Percentiles rank a stretch among this genome's conserved stretches.
Evolutionary conservation across 2,797 vertebrate species (phyloP).

Genomic region (Ctenopoma multispine): DNA sequence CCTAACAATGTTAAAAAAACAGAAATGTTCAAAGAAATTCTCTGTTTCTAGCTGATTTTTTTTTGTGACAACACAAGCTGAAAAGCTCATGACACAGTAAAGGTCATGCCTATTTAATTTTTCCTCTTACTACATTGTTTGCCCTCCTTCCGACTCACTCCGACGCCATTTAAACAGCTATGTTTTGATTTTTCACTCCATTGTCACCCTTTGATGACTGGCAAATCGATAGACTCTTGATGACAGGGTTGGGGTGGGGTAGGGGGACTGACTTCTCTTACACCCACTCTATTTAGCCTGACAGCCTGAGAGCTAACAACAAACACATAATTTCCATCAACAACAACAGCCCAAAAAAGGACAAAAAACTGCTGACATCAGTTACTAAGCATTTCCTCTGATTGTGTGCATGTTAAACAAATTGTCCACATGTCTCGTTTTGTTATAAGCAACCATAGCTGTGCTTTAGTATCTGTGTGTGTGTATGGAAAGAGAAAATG

Average conservation of each 20-base stretch:
- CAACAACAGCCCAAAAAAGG: conserved; percentile 2
- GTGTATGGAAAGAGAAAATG: background rate
- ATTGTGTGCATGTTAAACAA: conserved; percentile 10
- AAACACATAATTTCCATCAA: conserved; percentile 29
- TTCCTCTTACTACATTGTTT: background rate
- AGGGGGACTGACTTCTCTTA: conserved; percentile 37
- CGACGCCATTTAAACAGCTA: background rate
- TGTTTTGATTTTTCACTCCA: conserved; percentile 50
- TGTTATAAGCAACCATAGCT: background rate
- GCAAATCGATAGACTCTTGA: conserved; percentile 63
- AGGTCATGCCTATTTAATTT: conserved; percentile 3
- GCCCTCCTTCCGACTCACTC: background rate
- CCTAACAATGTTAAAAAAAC: background rate
- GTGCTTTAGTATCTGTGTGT: background rate
- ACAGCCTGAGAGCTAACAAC: conserved; percentile 34
- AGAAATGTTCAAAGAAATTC: conserved; percentile 10
- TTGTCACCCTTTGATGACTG: conserved; percentile 63
- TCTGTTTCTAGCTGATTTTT: conserved; percentile 1
- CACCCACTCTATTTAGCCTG: conserved; percentile 52
- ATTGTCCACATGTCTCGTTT: conserved; percentile 18
- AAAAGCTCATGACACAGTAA: conserved; percentile 9
- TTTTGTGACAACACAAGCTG: conserved; percentile 9
- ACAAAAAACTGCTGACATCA: conserved; percentile 11
- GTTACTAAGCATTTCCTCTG: background rate
- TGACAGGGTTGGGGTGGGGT: conserved; percentile 31